These are phyloP conservation scores for Patiria miniata DNA, from an alignment of 35 echinoderm and acorn worm species.

Conservation along the genomic window DNA sequence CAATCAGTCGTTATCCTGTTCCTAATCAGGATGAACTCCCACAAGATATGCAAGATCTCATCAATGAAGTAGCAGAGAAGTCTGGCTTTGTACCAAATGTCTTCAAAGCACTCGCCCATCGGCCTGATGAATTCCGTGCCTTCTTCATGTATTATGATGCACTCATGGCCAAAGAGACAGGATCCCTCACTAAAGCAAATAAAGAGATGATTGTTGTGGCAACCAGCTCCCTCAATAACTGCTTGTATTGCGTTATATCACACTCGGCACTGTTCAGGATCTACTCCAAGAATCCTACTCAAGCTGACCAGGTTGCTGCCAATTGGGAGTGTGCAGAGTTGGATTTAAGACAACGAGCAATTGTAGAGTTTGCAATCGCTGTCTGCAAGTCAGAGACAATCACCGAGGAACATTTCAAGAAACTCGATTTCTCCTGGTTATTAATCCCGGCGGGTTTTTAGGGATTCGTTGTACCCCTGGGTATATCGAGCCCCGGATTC, in stretches of 20 bases:
- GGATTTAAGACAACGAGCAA: constrained; percentile 75
- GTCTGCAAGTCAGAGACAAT: constrained; percentile 76
- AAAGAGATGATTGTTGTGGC: constrained; percentile 91
- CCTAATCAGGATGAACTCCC: constrained; percentile 61
- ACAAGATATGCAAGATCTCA: constrained; percentile 66
- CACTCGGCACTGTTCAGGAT: constrained; percentile 87
- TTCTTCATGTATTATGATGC: constrained; percentile 91
- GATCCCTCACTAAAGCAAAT: constrained; percentile 93
- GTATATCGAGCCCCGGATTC: too few relatives aligned
- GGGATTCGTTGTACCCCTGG: too few relatives aligned
- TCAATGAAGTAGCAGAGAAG: constrained; percentile 95
- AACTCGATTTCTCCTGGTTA: too few relatives aligned
- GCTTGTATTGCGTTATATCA: constrained; percentile 89
- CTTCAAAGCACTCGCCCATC: constrained; percentile 78
- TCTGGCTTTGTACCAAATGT: constrained; percentile 96
- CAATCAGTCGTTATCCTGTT: constrained; percentile 56
- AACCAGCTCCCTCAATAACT: constrained; percentile 89
- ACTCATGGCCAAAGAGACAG: constrained; percentile 85
- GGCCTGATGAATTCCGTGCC: constrained; percentile 91
- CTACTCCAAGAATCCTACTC: constrained; percentile 83
- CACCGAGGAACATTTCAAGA: constrained; percentile 68
- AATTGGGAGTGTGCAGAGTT: constrained; percentile 84
- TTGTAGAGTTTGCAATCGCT: constrained; percentile 85
- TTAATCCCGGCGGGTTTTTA: too few relatives aligned
- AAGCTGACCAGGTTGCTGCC: constrained; percentile 87